Percentiles rank a stretch among this genome's conserved stretches.
These are phyloP conservation scores for Xyliphius kryptos DNA, from an alignment of 2,113 vertebrate genomes.

Conservation along the genomic window DNA sequence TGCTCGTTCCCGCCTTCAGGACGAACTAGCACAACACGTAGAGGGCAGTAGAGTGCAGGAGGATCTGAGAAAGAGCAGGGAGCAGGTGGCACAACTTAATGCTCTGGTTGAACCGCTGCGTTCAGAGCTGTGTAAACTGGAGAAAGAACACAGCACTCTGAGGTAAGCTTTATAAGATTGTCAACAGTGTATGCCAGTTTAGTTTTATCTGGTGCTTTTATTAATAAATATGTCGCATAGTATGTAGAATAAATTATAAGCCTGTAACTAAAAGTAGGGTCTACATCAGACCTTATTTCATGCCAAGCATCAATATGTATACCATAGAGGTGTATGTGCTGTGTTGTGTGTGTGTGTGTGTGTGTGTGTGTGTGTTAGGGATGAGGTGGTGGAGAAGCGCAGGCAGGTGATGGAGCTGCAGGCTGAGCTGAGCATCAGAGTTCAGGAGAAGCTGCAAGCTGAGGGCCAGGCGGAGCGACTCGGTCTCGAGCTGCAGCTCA, in stretches of 20 bases:
- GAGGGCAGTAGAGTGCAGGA: conserved; percentile 43
- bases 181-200: too few species aligned
- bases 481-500: conserved; percentile 47
- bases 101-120: conserved; percentile 52
- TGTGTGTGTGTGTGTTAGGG: too few species aligned
- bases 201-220: too few species aligned
- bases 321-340: too few species aligned
- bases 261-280: too few species aligned
- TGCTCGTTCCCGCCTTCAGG: conserved; percentile 51
- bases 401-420: conserved; percentile 66
- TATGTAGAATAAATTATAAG: too few species aligned
- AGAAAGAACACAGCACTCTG: conserved; percentile 59
- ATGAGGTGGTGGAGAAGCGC: conserved; percentile 52
- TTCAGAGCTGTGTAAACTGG: conserved; percentile 58
- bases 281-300: too few species aligned
- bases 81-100: conserved; percentile 57
- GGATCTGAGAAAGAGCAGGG: conserved; percentile 46
- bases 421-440: conserved; percentile 57
- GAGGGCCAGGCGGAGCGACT: conserved; percentile 64
- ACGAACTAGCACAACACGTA: conserved; percentile 47
- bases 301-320: too few species aligned
- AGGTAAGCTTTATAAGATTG: too few species aligned
- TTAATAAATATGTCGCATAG: too few species aligned
- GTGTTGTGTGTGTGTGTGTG: too few species aligned
- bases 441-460: conserved; percentile 58